Conservation (phyloP, 2,888 invertebrate species). For the Hydropsyche betteni region DNA sequence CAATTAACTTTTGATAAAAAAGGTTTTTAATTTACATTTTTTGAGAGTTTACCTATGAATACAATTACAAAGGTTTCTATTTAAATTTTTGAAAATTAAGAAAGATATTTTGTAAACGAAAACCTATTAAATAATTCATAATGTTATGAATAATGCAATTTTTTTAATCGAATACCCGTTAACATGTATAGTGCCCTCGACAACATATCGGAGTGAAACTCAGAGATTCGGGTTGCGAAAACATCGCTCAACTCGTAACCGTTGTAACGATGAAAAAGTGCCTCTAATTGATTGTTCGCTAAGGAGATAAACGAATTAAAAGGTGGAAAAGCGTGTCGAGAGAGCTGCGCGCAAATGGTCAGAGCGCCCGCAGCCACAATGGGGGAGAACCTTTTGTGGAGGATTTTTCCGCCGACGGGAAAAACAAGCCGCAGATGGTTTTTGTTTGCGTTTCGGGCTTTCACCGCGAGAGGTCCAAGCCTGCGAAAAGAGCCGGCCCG, state of each 20-base stretch:
- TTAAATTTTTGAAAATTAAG: too few species aligned
- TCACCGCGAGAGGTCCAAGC: slow-evolving; percentile 24
- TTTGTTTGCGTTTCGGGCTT: slow-evolving; percentile 42
- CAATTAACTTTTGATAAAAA: not conserved
- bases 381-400: slow-evolving; percentile 44
- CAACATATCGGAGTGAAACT: too few species aligned
- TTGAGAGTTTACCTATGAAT: too few species aligned
- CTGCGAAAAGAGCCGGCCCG: not conserved
- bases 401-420: slow-evolving; percentile 33
- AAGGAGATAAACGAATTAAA: slow-evolving; percentile 45
- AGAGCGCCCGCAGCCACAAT: slow-evolving; percentile 42
- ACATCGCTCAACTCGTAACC: too few species aligned
- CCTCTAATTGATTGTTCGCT: slow-evolving; percentile 37
- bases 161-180: too few species aligned
- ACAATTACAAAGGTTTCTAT: too few species aligned
- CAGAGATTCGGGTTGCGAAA: too few species aligned
- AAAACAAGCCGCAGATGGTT: slow-evolving; percentile 42
- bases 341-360: slow-evolving; percentile 35
- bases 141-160: too few species aligned
- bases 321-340: slow-evolving; percentile 41
- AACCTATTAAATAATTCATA: too few species aligned
- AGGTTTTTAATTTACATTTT: not conserved
- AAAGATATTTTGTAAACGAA: too few species aligned
- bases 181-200: too few species aligned
- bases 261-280: too few species aligned